phyloP scores from a whole-genome alignment of 2,888 invertebrate species.

The Netelia fuscicornis region DNA sequence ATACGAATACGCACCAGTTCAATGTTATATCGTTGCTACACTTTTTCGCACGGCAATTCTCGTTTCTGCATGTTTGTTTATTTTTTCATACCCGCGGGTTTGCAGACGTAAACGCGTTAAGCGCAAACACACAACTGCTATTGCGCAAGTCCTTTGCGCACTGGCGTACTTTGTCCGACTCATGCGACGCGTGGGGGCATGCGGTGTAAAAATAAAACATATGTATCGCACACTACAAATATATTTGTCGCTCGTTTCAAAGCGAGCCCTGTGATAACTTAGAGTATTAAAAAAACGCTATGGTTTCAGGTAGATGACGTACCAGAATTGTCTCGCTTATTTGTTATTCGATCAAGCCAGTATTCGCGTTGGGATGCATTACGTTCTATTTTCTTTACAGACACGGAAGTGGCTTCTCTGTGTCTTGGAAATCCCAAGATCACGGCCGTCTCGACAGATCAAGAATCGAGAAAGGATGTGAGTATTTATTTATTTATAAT shows the following conservation, averaged over 20 bases:
- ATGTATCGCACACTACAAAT: background rate
- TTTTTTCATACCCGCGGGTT: background rate
- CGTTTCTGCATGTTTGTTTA: background rate
- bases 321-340: background rate
- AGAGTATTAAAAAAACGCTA: conserved; percentile 40
- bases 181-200: background rate
- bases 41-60: background rate
- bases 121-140: too few species aligned
- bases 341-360: background rate
- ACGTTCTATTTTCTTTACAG: conserved; percentile 60
- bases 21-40: background rate
- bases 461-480: conserved; percentile 52
- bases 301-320: conserved; percentile 56
- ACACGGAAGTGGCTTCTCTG: conserved; percentile 70
- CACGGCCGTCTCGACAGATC: conserved; percentile 58
- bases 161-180: background rate
- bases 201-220: background rate
- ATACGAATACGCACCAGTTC: background rate
- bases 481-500: conserved; percentile 24
- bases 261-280: conserved; percentile 26
- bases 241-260: conserved; percentile 4
- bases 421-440: conserved; percentile 66
- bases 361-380: background rate
- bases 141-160: background rate
- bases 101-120: too few species aligned